These are phyloP conservation scores for Drosophila biarmipes DNA, from an alignment of 1,140 invertebrate genomes.

Conservation along the genomic window DNA sequence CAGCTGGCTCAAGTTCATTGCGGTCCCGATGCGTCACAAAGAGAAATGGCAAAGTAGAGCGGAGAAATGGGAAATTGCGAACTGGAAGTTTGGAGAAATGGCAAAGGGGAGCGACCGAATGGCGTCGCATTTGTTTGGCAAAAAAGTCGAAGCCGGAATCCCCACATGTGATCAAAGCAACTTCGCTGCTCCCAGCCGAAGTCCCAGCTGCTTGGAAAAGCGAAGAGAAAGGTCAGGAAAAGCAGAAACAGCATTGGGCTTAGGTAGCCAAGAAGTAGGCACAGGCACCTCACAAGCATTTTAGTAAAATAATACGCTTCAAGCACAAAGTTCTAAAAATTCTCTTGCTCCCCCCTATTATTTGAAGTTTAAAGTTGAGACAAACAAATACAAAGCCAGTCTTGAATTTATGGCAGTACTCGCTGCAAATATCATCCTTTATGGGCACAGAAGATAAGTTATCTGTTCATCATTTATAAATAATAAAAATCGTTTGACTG, in stretches of 20 bases:
- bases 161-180: neutral
- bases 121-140: slow-evolving; percentile 60
- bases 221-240: neutral
- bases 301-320: too few relatives aligned
- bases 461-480: slow-evolving; percentile 4
- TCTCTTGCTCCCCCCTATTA: too few relatives aligned
- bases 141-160: slow-evolving; percentile 1
- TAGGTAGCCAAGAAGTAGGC: neutral
- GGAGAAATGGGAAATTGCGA: too few relatives aligned
- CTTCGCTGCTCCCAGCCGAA: neutral
- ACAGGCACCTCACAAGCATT: too few relatives aligned
- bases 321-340: too few relatives aligned
- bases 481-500: slow-evolving; percentile 23
- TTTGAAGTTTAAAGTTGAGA: too few relatives aligned
- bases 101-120: slow-evolving; percentile 21
- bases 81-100: neutral
- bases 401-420: too few relatives aligned
- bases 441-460: neutral
- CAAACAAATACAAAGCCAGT: too few relatives aligned
- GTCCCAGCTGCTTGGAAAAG: neutral
- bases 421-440: neutral
- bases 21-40: slow-evolving; percentile 56
- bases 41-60: neutral
- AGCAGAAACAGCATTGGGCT: neutral
- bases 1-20: slow-evolving; percentile 75